phyloP scores from a whole-genome alignment of 1,140 invertebrate genomes.

The Octopus bimaculoides region DNA sequence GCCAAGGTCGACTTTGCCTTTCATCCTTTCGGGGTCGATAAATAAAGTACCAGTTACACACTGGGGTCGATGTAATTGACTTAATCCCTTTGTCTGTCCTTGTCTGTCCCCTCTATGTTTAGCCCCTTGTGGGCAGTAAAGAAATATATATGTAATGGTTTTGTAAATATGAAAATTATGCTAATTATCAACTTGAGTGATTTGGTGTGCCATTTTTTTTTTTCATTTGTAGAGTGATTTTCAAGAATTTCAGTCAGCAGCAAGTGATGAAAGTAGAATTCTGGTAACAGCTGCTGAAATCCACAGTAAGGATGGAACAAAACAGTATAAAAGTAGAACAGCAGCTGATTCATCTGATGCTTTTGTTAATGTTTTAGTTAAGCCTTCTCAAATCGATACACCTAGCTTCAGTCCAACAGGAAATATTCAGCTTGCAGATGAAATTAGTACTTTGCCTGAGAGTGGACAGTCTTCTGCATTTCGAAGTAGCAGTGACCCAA shows the following conservation, averaged over 20 bases:
- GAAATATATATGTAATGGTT: too few relatives aligned
- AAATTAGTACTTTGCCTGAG: slow-evolving; percentile 24
- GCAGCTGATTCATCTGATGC: background rate
- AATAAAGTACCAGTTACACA: too few relatives aligned
- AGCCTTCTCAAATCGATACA: background rate
- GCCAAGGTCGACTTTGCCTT: too few relatives aligned
- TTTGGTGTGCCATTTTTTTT: too few relatives aligned
- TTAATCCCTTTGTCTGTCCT: too few relatives aligned
- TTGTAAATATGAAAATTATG: too few relatives aligned
- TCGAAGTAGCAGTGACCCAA: slow-evolving; percentile 40
- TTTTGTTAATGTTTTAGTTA: slow-evolving; percentile 6
- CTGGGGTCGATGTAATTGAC: too few relatives aligned
- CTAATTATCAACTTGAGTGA: too few relatives aligned
- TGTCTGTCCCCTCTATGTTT: too few relatives aligned
- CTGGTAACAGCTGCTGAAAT: slow-evolving; percentile 9
- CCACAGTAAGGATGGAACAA: background rate
- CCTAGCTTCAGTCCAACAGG: background rate
- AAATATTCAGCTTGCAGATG: background rate
- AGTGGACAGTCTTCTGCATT: slow-evolving; percentile 33
- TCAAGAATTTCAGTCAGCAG: slow-evolving; percentile 12
- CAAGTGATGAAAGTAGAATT: slow-evolving; percentile 6
- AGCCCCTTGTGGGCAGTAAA: too few relatives aligned
- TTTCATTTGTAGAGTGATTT: background rate
- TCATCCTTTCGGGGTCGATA: too few relatives aligned
- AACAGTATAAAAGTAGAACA: background rate